Percentiles rank a stretch among this genome's conserved stretches.
Evolutionary conservation across 2,888 invertebrate genomes (phyloP).

Genomic region (Emesis castigata): DNA sequence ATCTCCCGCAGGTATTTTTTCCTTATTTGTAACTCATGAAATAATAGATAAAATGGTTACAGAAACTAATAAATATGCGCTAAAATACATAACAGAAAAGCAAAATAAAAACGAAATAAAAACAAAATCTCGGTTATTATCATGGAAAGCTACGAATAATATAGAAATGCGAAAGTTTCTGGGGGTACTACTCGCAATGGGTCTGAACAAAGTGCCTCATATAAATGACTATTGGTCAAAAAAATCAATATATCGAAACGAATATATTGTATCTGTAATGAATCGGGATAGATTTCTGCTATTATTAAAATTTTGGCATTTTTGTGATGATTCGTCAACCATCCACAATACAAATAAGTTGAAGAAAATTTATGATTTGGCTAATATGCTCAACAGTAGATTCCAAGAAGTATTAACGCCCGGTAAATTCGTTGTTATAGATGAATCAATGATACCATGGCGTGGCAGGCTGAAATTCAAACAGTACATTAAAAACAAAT

Average conservation of each 20-base stretch:
- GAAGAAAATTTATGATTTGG: not conserved
- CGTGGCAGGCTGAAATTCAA: slow-evolving; percentile 70
- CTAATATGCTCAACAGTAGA: slow-evolving; percentile 36
- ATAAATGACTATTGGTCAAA: slow-evolving; percentile 62
- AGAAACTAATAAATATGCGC: slow-evolving; percentile 36
- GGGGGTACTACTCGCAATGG: slow-evolving; percentile 46
- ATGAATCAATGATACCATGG: slow-evolving; percentile 73
- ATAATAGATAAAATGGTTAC: slow-evolving; percentile 30
- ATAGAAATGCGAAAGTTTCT: slow-evolving; percentile 48
- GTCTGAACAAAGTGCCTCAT: slow-evolving; percentile 46
- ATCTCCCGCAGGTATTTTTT: slow-evolving; percentile 28
- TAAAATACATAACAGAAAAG: slow-evolving; percentile 22
- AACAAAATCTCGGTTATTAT: slow-evolving; percentile 29
- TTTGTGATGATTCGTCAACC: slow-evolving; percentile 50
- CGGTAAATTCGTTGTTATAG: slow-evolving; percentile 69
- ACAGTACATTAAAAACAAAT: slow-evolving; percentile 46
- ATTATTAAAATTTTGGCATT: slow-evolving; percentile 69
- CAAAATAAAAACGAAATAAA: slow-evolving; percentile 28
- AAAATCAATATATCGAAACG: slow-evolving; percentile 61
- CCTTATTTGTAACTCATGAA: slow-evolving; percentile 31
- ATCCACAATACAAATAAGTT: slow-evolving; percentile 27
- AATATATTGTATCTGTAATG: slow-evolving; percentile 61
- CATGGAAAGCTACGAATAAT: slow-evolving; percentile 45
- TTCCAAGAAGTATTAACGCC: slow-evolving; percentile 61
- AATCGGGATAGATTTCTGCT: slow-evolving; percentile 66